Base-by-base conservation (phyloP, 1,140 invertebrate species). In the Macrotrachela quadricornifera region DNA sequence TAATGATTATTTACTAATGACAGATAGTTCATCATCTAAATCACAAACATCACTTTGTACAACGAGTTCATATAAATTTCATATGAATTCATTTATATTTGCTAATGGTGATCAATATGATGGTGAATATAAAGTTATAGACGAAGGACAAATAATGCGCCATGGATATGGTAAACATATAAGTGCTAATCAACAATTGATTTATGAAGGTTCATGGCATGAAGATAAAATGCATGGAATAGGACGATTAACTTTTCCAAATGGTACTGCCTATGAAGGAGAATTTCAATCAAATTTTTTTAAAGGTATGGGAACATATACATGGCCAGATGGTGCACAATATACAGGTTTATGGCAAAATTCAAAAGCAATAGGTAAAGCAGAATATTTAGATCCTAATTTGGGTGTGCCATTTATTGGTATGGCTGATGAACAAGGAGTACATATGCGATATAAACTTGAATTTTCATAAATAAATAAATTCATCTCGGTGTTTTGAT, bases 21-120 rank as follows among this genome's bases (percentile, higher is more conserved):
- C n/a, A n/a, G n/a, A n/a, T n/a, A n/a, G n/a, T n/a, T n/a, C n/a
- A n/a, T n/a, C n/a, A n/a, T n/a, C n/a, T n/a, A n/a, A n/a, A n/a
- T n/a, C n/a, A n/a, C n/a, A n/a, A n/a, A n/a, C n/a, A n/a, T n/a
- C n/a, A n/a, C n/a, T n/a, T n/a, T n/a, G n/a, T n/a, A n/a, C n/a
- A n/a, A n/a, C n/a, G n/a, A n/a, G n/a, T n/a, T n/a, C n/a, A n/a
- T n/a, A n/a, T n/a, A n/a, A n/a, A n/a, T n/a, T n/a, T n/a, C n/a
- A n/a, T n/a, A n/a, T n/a, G n/a, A n/a, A n/a, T n/a, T n/a, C n/a
- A 38, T 53, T 53, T 42, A 40, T 53, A 6, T 53, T 53, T 17
- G 51, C 51, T 9, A 53, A 53, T 46, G 51, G 41, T n/a, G 51
- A 53, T 13, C 18, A 46, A 14, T 53, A 53, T 21, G 51, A 53